These are phyloP conservation scores for Machimus atricapillus DNA, from an alignment of 2,888 invertebrate species.

Conservation along the genomic window DNA sequence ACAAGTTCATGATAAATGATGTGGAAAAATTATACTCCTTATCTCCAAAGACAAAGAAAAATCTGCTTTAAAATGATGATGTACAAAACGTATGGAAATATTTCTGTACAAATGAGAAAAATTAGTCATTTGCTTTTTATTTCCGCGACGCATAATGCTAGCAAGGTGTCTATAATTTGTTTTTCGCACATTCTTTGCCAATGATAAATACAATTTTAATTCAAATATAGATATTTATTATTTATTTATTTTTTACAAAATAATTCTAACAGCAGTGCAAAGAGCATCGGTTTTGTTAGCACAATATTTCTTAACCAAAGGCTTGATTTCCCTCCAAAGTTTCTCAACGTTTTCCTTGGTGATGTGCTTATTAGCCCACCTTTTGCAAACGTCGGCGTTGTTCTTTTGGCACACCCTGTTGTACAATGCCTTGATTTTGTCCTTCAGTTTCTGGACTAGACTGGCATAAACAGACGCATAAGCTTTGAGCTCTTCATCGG, in stretches of 20 bases:
- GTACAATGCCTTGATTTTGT: background rate
- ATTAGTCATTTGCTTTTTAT: too few relatives aligned
- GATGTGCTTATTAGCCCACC: slow-evolving; percentile 11
- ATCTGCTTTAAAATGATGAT: background rate
- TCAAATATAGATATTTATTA: background rate
- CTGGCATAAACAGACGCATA: background rate
- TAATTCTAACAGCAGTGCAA: background rate
- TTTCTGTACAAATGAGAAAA: too few relatives aligned
- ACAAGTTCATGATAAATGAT: background rate
- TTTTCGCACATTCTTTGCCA: too few relatives aligned
- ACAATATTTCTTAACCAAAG: slow-evolving; percentile 3
- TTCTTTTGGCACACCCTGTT: slow-evolving; percentile 5
- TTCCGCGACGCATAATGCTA: background rate
- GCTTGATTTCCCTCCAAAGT: background rate
- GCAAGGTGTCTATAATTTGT: background rate
- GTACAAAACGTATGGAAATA: background rate
- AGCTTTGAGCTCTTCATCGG: background rate
- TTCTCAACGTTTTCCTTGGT: slow-evolving; percentile 10
- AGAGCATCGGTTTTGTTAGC: background rate
- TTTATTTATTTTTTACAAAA: background rate
- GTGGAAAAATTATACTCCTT: background rate
- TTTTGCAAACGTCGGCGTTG: slow-evolving; percentile 3
- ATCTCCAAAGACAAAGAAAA: background rate
- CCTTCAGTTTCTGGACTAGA: background rate
- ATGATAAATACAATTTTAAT: background rate